Conservation (phyloP, 2,797 vertebrate species). For the Poeciliopsis gracilis region DNA sequence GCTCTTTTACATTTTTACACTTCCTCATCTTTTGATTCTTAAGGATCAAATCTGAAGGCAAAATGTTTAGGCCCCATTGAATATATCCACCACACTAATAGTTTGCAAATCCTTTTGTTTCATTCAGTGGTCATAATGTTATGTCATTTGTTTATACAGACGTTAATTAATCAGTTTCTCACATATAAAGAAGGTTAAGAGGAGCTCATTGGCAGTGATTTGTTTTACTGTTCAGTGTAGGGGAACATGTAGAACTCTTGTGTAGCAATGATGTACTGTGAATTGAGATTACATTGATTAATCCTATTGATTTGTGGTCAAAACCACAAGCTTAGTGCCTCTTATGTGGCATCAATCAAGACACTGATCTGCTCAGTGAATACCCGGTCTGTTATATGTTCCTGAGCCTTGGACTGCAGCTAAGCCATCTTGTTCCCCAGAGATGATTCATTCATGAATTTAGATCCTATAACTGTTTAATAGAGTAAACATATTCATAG, state of each 20-base stretch:
- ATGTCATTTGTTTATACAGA: not conserved
- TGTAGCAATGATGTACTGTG: constrained; percentile 29
- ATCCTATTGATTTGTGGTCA: constrained; percentile 62
- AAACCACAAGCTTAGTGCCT: constrained; percentile 44
- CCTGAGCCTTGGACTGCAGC: constrained; percentile 37
- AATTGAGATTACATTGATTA: constrained; percentile 69
- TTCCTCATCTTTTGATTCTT: not conserved
- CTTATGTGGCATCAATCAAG: constrained; percentile 61
- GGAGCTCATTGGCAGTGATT: constrained; percentile 22
- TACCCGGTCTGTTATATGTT: constrained; percentile 23
- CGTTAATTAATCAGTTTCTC: not conserved
- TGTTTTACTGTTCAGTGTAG: constrained; percentile 20
- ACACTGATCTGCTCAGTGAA: constrained; percentile 42
- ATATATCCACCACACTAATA: not conserved
- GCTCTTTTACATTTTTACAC: not conserved
- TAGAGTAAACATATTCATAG: constrained; percentile 69
- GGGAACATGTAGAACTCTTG: constrained; percentile 25
- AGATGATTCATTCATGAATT: constrained; percentile 65
- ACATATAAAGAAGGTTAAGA: not conserved
- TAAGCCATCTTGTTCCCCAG: constrained; percentile 35
- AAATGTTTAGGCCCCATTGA: not conserved
- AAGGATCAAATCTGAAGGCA: not conserved
- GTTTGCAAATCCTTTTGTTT: not conserved
- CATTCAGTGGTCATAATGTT: not conserved
- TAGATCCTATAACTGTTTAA: constrained; percentile 62